Conservation (phyloP, 2,797 vertebrate species). For the Gallinago solitaria region DNA sequence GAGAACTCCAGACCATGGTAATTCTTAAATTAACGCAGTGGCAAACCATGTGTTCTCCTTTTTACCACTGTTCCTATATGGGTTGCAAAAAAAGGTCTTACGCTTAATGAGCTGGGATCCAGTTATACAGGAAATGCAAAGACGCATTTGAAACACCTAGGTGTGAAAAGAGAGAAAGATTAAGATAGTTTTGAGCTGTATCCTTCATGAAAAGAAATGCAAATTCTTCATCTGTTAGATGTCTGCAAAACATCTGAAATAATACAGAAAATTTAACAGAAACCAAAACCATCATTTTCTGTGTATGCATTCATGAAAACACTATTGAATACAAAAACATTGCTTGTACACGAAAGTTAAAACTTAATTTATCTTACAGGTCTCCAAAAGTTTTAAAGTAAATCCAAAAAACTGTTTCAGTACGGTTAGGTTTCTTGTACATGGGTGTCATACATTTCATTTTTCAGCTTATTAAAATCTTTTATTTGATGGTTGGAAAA, state of each 20-base stretch:
- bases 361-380: background rate
- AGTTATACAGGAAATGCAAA: background rate
- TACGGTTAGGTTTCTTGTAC: background rate
- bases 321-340: background rate
- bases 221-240: background rate
- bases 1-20: background rate
- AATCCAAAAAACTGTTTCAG: background rate
- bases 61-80: background rate
- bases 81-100: background rate
- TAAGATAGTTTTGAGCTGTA: background rate
- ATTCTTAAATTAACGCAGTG: background rate
- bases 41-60: background rate
- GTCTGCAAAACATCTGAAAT: background rate
- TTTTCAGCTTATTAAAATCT: background rate
- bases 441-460: fast-evolving
- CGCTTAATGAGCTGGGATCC: background rate
- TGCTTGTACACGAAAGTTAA: background rate
- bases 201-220: background rate
- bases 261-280: background rate
- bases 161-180: background rate
- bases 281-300: background rate
- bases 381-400: background rate
- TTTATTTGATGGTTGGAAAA: background rate
- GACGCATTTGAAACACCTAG: background rate
- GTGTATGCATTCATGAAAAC: background rate